Evolutionary conservation across 2,113 vertebrate species (phyloP), one percentile per base, ranked within the genome.

Genomic region (Cavia aperea): DNA sequence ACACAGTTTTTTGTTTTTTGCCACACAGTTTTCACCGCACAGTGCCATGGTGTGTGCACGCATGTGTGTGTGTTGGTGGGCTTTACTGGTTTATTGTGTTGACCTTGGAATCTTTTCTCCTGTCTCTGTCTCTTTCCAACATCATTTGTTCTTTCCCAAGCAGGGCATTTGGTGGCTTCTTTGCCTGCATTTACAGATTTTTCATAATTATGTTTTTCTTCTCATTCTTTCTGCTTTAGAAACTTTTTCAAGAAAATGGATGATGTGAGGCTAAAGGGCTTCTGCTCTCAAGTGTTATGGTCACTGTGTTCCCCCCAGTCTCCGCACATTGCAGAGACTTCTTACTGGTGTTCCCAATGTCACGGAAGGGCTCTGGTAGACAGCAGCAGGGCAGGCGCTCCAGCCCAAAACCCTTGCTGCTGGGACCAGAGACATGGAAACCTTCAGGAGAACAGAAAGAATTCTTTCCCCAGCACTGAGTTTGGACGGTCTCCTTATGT

Each of bases 291-390:
- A 24, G 51, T 46, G 65, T 58, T 82, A 63, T 10, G 24, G n/a
- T 23, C 75, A 73, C 11, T 29, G 65, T 36, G 36, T 63, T 31
- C 15, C 56, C 29, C 66, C 19, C 0, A 2, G 33, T 4, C 72
- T 73, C 23, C 3, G 39, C 12, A 7, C 23, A 13, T 12, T 6
- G 54, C 51, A 39, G 39, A 78, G 70, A 83, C 72, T 92, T 89
- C 56, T 56, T 19, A 10, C 23, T 2, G 11, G 21, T 23, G 68
- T 68, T n/a, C 16, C 54, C 16, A 46, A 29, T 10, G 70, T 56
- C 79, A 72, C 8, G 73, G 86, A 72, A 8, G 73, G 86, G 24
- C 73, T 86, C 95, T 89, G 86, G 82, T 72, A 24, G 86, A 58
- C 19, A n/a, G 3, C 63, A 73, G 0, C 36, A 46, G 24, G 26